Evolutionary conservation across 2,888 invertebrate species (phyloP), one percentile per base, ranked within the genome.

Genomic region (Plebejus argus): DNA sequence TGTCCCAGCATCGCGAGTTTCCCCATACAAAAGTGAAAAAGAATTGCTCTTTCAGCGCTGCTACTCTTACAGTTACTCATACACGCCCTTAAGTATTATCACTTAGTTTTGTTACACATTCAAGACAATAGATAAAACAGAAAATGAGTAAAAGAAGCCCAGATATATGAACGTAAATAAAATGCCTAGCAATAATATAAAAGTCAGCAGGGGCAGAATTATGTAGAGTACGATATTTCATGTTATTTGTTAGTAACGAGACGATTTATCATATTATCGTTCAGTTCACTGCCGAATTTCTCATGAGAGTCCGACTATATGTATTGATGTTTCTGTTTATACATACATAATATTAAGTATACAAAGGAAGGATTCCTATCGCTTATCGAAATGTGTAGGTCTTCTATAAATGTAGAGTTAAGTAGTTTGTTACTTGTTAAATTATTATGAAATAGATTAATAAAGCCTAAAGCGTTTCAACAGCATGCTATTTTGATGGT

Each of bases 241-340:
- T 71, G 23, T 39, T 39, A 39, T 39, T 71, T 71, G 35, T 71
- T 10, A 71, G 39, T 20, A 71, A 39, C 3, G 23, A 71, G 20
- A 71, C 39, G 39, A 71, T 71, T 71, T 35, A 71, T 71, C 71
- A 71, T 10, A 71, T 71, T 71, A 71, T n/a, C 39, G 20, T 39
- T 39, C 39, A 71, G 39, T 71, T 71, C 71, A 35, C 35, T 39
- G 35, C 35, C 39, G 71, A 35, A 39, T 71, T 35, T 71, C 71
- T 71, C 39, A 71, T 20, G 71, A 71, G 39, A 39, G 39, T 10
- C 12, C 39, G 8, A n/a, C 39, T 71, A 71, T 71, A 33, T 39
- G 18, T 18, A 53, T 53, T 53, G 53, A 53, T 53, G 18, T 53
- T 53, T 18, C 18, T 53, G 53, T 28, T 28, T 53, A 1, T 53